phyloP scores from a whole-genome alignment of 2,113 vertebrate genomes.

The Myodes glareolus region DNA sequence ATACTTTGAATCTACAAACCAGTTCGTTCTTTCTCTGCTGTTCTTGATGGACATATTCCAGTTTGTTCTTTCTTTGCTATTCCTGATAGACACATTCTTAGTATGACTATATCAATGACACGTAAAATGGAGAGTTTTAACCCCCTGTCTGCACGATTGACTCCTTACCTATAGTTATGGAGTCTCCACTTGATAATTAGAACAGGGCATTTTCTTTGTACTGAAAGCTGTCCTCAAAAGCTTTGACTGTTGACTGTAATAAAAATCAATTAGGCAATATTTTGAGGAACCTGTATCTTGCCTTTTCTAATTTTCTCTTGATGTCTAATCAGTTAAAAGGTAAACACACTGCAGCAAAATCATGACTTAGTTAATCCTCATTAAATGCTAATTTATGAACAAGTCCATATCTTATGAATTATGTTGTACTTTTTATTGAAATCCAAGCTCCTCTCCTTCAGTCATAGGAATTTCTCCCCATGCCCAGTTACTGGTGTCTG shows the following conservation, averaged over 20 bases:
- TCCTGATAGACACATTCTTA: constrained; percentile 41
- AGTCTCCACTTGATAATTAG: constrained; percentile 63
- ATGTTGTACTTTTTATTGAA: constrained; percentile 21
- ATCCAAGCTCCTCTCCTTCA: not conserved
- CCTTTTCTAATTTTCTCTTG: constrained; percentile 36
- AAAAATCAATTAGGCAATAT: constrained; percentile 52
- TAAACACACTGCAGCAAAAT: constrained; percentile 47
- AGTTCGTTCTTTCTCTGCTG: constrained; percentile 54
- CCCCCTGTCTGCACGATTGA: constrained; percentile 20
- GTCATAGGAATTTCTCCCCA: not conserved
- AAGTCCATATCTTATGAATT: not conserved
- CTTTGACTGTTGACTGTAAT: not conserved
- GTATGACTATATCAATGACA: constrained; percentile 52
- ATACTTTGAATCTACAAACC: constrained; percentile 65
- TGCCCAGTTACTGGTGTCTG: not conserved
- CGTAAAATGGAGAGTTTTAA: constrained; percentile 32
- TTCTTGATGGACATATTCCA: constrained; percentile 17
- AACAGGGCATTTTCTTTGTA: constrained; percentile 51
- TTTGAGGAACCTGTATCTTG: constrained; percentile 50
- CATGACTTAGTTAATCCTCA: constrained; percentile 36
- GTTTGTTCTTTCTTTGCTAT: constrained; percentile 57
- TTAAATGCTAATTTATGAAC: constrained; percentile 21
- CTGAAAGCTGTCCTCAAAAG: constrained; percentile 42
- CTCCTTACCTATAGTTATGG: constrained; percentile 54
- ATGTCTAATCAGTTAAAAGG: constrained; percentile 52